Base-by-base conservation (phyloP, 2,797 vertebrate genomes). In the Pampus argenteus region DNA sequence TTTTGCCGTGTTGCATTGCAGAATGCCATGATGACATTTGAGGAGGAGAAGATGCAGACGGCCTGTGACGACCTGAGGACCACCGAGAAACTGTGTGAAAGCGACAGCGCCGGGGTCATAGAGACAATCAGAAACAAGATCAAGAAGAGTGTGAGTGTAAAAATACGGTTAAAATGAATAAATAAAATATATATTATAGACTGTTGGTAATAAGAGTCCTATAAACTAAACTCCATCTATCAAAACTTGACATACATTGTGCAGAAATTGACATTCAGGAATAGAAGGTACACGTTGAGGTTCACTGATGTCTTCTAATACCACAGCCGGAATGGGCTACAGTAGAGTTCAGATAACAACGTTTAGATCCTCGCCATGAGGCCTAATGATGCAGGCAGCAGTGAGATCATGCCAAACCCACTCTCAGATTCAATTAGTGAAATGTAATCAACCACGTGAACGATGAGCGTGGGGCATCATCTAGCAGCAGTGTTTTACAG, bases 1-100 rank as follows among this genome's bases (percentile, higher is more conserved):
- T 44, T 44, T 60, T 23, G 2, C 22, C 44, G 58, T 76, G 52
- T 50, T 50, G 63, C 18, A 1, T 66, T 78, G 23, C 88, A 99
- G 97, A 98, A 99, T 65, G 98, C 97, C 79, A 98, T 99, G 96
- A 99, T 99, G 98, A 99, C 97, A 0, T 99, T 99, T 88, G 98
- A 99, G 90, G 98, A 99, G 89, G 98, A 99, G 88, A 99, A 99
- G 88, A 98, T 99, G 98, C 98, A 99, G 71, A 87, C 95, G 80
- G 98, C 98, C 0, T 99, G 98, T 55, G 98, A 99, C 48, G 98
- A 99, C 87, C 93, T 99, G 86, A 96, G 95, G 89, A 97, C 96
- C 26, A 99, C 98, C 0, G 98, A 99, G 88, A 98, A 97, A 65
- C 94, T 99, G 72, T 99, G 98, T 75, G 98, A 98, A 90, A 98